These are phyloP conservation scores for Megaceryle maxima DNA, from an alignment of 2,113 vertebrate genomes.

Conservation along the genomic window DNA sequence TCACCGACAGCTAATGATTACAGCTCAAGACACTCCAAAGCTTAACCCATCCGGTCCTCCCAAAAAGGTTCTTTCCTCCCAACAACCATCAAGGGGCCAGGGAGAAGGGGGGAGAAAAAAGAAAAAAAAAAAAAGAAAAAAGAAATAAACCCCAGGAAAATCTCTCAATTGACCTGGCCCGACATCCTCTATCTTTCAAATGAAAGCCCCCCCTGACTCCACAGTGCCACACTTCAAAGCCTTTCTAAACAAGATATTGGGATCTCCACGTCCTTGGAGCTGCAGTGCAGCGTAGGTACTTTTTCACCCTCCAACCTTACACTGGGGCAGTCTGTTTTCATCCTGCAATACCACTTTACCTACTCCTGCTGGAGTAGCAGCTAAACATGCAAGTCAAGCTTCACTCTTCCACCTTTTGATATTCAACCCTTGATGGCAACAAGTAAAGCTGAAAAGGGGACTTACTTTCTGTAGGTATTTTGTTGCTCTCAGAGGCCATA, in stretches of 20 bases:
- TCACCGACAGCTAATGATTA: conserved; percentile 53
- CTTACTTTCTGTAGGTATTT: background rate
- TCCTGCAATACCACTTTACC: accelerated
- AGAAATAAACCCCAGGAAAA: background rate
- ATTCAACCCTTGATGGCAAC: background rate
- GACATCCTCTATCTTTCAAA: background rate
- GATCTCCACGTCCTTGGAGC: background rate
- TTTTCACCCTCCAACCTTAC: background rate
- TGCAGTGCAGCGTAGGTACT: accelerated
- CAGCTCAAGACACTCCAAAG: conserved; percentile 38
- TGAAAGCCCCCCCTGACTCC: background rate
- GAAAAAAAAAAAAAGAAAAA: no score
- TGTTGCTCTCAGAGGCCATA: background rate
- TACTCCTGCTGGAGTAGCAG: background rate
- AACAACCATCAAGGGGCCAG: background rate
- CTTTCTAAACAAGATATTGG: background rate
- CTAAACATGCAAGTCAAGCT: background rate
- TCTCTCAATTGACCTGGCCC: background rate
- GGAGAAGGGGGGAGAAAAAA: no score
- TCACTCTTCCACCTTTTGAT: background rate
- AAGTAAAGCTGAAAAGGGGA: background rate
- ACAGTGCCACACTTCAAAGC: background rate
- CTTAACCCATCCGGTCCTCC: conserved; percentile 29
- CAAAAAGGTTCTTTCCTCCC: background rate
- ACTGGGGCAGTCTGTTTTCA: background rate